Base-by-base conservation (phyloP, 2,113 vertebrate genomes). In the Gasterosteus nipponicus region DNA sequence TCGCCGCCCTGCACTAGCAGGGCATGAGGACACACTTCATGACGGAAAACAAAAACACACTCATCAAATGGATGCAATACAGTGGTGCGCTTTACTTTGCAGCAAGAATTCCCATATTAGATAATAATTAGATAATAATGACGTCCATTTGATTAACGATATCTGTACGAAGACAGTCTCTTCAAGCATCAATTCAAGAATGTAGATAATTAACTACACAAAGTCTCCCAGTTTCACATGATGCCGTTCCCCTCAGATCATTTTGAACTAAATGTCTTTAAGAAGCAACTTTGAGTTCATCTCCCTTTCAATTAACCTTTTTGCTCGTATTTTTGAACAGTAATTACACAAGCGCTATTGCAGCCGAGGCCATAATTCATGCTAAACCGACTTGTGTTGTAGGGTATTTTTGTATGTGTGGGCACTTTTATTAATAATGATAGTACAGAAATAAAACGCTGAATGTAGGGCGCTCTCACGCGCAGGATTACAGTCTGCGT, bases 381-480 rank as follows among this genome's bases (percentile, higher is more conserved):
- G 47, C 6, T 29, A 44, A 26, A 51, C 9, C 22, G 63, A 42
- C 42, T 71, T 65, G 11, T 61, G 56, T 49, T 26, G 60, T 18
- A 14, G 18, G 15, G 1, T 59, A 12, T 53, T 51, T 58, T 31
- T 22, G 44, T 5, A 62, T 31, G 6, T 78, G 42, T 53, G 29
- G 10, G 26, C 49, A 78, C 71, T 44, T 66, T 78, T 76, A 16
- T 54, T 69, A 61, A 77, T 58, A 83, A 59, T 61, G 15, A 75
- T 64, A 58, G 65, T 69, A 64, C 44, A 47, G 38, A 42, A 69
- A 62, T 57, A 73, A 78, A 71, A 77, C 51, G 64, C 9, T 39
- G 38, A 72, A 44, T 86, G 68, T 88, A 91, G 86, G 84, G 68
- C 78, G 53, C 89, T 58, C 83, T 74, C 84, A 86, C 79, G 6